Percentiles rank a stretch among this genome's conserved stretches.
Conservation (phyloP, 2,888 invertebrate genomes). For the Polyploca ridens region DNA sequence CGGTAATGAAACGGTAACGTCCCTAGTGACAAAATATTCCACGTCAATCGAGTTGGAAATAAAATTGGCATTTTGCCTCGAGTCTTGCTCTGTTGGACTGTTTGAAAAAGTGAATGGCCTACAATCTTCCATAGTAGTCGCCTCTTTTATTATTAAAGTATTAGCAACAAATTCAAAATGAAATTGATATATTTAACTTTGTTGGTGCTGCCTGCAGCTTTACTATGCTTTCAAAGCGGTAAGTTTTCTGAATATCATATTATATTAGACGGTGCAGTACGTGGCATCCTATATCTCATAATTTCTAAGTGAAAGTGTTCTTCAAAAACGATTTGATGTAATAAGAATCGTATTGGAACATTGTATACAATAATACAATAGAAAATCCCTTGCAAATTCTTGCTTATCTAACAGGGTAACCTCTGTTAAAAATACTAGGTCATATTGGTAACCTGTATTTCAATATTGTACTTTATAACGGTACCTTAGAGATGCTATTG, state of each 20-base stretch:
- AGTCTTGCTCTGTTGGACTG: conserved; percentile 63
- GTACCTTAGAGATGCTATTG: not conserved
- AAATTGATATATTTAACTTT: conserved; percentile 87
- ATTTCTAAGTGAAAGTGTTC: conserved; percentile 61
- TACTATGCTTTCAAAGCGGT: conserved; percentile 89
- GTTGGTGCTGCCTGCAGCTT: conserved; percentile 88
- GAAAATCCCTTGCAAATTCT: not conserved
- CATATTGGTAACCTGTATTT: not conserved
- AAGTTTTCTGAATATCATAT: conserved; percentile 74
- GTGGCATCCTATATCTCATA: conserved; percentile 67
- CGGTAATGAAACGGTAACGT: conserved; percentile 36
- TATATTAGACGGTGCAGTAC: conserved; percentile 56
- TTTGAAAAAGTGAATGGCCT: conserved; percentile 75
- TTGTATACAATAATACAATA: not conserved
- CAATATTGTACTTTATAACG: not conserved
- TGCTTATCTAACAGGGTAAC: conserved; percentile 11
- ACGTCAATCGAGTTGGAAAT: conserved; percentile 84
- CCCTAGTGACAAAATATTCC: conserved; percentile 79
- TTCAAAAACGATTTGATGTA: conserved; percentile 13
- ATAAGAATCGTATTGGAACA: conserved; percentile 6
- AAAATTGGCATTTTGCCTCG: conserved; percentile 75
- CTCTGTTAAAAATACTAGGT: conserved; percentile 14
- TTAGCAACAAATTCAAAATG: conserved; percentile 80
- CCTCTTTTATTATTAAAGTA: conserved; percentile 43
- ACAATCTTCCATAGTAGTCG: conserved; percentile 57